These are phyloP conservation scores for Eupithecia subfuscata DNA, from an alignment of 2,888 invertebrate species.

Conservation along the genomic window DNA sequence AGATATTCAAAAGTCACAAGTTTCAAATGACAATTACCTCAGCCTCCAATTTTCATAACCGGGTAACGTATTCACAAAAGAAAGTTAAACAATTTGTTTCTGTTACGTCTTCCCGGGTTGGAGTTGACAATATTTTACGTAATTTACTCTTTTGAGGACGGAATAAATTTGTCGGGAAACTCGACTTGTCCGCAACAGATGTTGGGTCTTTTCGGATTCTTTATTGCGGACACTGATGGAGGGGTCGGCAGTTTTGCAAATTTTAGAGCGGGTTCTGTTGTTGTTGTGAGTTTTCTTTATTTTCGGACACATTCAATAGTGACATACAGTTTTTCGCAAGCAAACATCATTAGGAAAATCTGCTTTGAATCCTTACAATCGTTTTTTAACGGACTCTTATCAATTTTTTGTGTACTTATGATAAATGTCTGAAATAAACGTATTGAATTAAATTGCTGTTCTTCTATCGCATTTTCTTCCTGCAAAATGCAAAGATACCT, in stretches of 20 bases:
- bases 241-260: constrained; percentile 36
- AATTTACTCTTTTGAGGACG: constrained; percentile 74
- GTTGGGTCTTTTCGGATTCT: constrained; percentile 40
- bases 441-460: not conserved
- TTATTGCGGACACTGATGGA: constrained; percentile 39
- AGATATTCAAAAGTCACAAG: not conserved
- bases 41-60: not conserved
- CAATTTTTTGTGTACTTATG: not conserved
- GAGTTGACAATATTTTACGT: constrained; percentile 72
- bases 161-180: constrained; percentile 70
- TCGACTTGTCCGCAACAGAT: constrained; percentile 48
- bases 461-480: not conserved
- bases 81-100: constrained; percentile 33
- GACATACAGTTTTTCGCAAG: not conserved
- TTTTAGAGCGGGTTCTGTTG: constrained; percentile 17
- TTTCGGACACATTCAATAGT: not conserved
- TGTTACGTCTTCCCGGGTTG: constrained; percentile 19
- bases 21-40: not conserved
- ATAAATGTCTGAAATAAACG: not conserved
- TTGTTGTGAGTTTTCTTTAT: constrained; percentile 15
- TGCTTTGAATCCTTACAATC: not conserved
- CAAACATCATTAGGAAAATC: not conserved
- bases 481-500: not conserved
- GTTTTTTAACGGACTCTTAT: too few relatives aligned
- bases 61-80: constrained; percentile 4